phyloP scores from a whole-genome alignment of 2,797 vertebrate species.

The Dromococcyx pavoninus region DNA sequence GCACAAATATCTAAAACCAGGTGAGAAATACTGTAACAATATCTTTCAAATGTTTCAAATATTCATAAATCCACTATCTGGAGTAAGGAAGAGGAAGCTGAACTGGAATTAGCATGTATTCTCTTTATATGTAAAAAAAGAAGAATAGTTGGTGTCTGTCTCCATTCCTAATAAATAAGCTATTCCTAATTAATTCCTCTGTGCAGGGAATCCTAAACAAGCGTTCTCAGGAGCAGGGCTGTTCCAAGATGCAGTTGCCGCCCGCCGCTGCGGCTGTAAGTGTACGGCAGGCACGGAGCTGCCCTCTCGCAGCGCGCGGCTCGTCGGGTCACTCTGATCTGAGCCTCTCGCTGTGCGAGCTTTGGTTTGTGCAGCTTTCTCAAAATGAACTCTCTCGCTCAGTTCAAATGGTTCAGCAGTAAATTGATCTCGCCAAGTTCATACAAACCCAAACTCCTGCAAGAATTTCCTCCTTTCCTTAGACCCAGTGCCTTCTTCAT shows the following conservation, averaged over 20 bases:
- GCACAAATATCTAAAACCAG: slow-evolving; percentile 28
- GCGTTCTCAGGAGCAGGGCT: neutral
- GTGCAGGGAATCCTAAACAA: neutral
- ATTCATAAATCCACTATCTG: neutral
- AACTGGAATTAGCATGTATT: neutral
- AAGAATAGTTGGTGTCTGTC: neutral
- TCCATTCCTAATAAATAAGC: neutral
- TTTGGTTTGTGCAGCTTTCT: neutral
- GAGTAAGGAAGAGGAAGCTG: neutral
- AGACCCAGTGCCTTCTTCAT: slow-evolving; percentile 33
- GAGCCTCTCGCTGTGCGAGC: neutral
- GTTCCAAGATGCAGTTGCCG: neutral
- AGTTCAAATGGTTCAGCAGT: slow-evolving; percentile 34
- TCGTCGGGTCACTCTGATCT: slow-evolving; percentile 6
- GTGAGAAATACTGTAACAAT: neutral
- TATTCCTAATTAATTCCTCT: neutral
- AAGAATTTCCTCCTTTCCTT: slow-evolving; percentile 34
- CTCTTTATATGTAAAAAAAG: neutral
- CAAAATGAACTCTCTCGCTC: neutral
- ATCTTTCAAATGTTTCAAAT: neutral
- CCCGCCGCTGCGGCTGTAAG: neutral
- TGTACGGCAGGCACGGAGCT: neutral
- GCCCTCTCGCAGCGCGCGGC: neutral
- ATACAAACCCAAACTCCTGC: slow-evolving; percentile 9
- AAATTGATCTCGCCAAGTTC: slow-evolving; percentile 36